Evolutionary conservation across 1,140 invertebrate genomes (phyloP).

Genomic region (Popillia japonica): DNA sequence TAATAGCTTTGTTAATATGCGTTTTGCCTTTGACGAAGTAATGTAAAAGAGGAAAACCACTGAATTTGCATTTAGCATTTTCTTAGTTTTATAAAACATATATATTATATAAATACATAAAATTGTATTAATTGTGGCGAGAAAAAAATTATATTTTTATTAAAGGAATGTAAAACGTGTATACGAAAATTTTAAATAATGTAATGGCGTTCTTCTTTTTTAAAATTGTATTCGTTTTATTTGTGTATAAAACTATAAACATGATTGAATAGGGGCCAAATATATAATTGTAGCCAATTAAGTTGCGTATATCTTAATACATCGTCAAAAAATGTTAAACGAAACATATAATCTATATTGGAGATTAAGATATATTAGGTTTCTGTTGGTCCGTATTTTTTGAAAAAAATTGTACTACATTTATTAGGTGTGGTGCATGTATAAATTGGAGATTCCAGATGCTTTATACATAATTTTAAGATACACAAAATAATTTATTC

Average conservation of each 20-base stretch:
- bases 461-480: too few relatives aligned
- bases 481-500: too few relatives aligned
- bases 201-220: neutral
- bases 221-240: neutral
- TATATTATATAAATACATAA: neutral
- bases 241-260: neutral
- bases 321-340: neutral
- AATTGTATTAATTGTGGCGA: conserved; percentile 6
- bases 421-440: neutral
- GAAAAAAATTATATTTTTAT: conserved; percentile 25
- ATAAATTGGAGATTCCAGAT: too few relatives aligned
- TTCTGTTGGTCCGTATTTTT: too few relatives aligned
- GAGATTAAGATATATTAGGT: too few relatives aligned
- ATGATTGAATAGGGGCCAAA: conserved; percentile 1
- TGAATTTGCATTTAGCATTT: conserved; percentile 26
- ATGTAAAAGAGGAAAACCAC: neutral
- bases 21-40: conserved; percentile 14
- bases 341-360: too few relatives aligned
- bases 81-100: conserved; percentile 25
- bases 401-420: neutral
- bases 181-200: conserved; percentile 30
- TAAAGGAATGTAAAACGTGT: conserved; percentile 1
- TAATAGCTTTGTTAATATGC: conserved; percentile 15
- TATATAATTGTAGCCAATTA: neutral
- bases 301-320: neutral